phyloP scores from a whole-genome alignment of 2,797 vertebrate species.

The Manis javanica region DNA sequence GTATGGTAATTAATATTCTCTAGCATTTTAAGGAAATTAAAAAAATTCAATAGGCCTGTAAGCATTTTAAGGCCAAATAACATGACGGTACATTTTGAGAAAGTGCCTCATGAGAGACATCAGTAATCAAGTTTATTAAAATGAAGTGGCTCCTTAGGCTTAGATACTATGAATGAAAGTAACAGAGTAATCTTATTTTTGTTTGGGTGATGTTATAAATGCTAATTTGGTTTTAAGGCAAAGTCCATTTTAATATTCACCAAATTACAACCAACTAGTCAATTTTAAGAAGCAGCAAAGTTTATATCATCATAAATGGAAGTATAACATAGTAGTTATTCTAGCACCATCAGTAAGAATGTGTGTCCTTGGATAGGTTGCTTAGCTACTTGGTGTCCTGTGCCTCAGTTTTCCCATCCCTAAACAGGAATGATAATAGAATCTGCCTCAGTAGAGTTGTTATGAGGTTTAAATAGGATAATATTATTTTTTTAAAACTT shows the following conservation, averaged over 20 bases:
- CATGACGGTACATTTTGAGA: not conserved
- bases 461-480: not conserved
- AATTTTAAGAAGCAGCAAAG: not conserved
- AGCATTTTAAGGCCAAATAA: not conserved
- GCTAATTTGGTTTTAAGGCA: not conserved
- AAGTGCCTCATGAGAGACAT: not conserved
- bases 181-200: not conserved
- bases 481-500: not conserved
- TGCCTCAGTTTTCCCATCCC: not conserved
- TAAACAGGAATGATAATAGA: not conserved
- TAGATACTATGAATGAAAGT: not conserved
- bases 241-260: not conserved
- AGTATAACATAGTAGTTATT: not conserved
- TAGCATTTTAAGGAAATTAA: slow-evolving; percentile 2
- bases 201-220: not conserved
- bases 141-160: not conserved
- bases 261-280: not conserved
- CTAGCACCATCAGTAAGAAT: not conserved
- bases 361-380: not conserved
- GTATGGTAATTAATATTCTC: slow-evolving; percentile 5
- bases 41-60: not conserved
- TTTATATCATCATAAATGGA: not conserved
- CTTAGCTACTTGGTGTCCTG: not conserved
- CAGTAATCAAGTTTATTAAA: not conserved
- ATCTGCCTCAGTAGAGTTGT: not conserved